Base-by-base conservation (phyloP, 2,797 vertebrate species). In the Catamblyrhynchus diadema region DNA sequence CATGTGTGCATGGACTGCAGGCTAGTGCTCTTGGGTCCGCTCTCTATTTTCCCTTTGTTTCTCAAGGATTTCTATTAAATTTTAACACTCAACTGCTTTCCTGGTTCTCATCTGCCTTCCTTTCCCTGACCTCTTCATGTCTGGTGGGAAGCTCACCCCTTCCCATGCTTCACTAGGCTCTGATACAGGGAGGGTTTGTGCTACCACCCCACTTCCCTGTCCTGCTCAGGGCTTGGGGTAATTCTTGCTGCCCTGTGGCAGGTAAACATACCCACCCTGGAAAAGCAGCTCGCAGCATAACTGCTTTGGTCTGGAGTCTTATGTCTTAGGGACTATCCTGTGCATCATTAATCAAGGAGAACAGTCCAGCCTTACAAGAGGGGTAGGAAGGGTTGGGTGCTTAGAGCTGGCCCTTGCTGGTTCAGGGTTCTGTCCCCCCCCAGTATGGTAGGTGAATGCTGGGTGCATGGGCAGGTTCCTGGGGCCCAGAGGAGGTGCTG, bases 41-140 rank as follows among this genome's bases (percentile, higher is more conserved):
- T 81, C 28, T 82, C 37, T 77, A 8, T 72, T 93, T 91, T 85
- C 48, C 42, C 27, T 88, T 91, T 4, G 2, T 92, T 93, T 88
- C 48, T 86, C 44, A 93, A 95, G 79, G 74, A 73, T 86, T 93
- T 92, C 56, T 65, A 81, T 91, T 95, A 95, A 95, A 95, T 28
- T 94, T 86, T 72, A 61, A 66, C 33, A 39, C 17, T 62, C 18
- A 33, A 8, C 45, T 79, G 39, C 42, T 69, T 21, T 77, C 23
- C 8, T 67, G n/a, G 10, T 30, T 66, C 64, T 61, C 10, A 8
- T 56, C 30, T 84, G 27, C 53, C 32, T 87, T 44, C 3, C 1
- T 83, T 85, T 82, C n/a, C 47, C 53, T 67, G 30, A n/a, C 39
- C 10, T 5, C 0, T 77, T 82, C 41, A 19, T 23, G n/a, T 83